Percentiles rank a stretch among this genome's conserved stretches.
These are phyloP conservation scores for Drosophila prosaltans DNA, from an alignment of 1,140 invertebrate species.

Conservation along the genomic window DNA sequence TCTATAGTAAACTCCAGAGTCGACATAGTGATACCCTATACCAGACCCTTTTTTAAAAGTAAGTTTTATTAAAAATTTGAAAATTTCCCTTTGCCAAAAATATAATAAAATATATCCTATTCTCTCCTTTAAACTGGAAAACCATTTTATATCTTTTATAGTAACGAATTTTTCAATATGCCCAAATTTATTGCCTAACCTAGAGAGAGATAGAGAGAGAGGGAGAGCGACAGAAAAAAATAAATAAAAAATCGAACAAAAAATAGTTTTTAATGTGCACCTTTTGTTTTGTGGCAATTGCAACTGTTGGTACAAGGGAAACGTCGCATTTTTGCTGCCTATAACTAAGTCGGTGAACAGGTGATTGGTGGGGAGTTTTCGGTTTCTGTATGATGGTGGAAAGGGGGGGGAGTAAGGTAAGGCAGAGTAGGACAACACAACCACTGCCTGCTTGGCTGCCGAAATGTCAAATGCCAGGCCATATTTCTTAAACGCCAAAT, in stretches of 20 bases:
- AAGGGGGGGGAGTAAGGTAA: not conserved
- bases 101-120: too few species aligned
- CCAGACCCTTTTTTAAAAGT: too few species aligned
- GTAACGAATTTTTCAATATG: too few species aligned
- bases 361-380: not conserved
- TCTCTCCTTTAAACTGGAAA: too few species aligned
- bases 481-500: constrained; percentile 83
- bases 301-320: constrained; percentile 38
- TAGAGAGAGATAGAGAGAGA: too few species aligned
- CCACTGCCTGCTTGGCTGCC: constrained; percentile 57
- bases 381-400: not conserved
- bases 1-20: too few species aligned
- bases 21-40: not conserved
- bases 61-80: too few species aligned
- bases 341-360: not conserved
- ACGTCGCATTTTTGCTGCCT: not conserved
- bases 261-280: constrained; percentile 74
- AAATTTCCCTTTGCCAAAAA: too few species aligned
- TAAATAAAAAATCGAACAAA: constrained; percentile 12
- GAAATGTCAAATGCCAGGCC: constrained; percentile 83
- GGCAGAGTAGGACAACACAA: constrained; percentile 17
- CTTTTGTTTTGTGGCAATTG: constrained; percentile 80
- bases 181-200: too few species aligned
- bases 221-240: not conserved
- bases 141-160: too few species aligned